A percentile compares a stretch with the other conserved stretches of the same genome.
Conservation (phyloP, 2,113 vertebrate species). For the Herpetotheres cachinnans region DNA sequence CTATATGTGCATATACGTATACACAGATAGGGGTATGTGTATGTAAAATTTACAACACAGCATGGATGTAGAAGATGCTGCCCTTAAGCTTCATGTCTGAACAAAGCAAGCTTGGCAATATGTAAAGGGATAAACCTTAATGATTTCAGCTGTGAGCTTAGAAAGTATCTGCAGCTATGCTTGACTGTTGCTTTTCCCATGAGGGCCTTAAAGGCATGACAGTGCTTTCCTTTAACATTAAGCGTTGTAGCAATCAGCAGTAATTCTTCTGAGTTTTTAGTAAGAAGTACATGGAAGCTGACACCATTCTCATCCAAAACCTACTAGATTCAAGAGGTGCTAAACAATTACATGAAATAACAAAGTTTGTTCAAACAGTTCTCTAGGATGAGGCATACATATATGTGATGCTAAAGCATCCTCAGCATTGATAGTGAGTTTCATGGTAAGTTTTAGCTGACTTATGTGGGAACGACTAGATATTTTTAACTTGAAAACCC, state of each 20-base stretch:
- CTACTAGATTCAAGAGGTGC: neutral
- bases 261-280: neutral
- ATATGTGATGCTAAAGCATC: neutral
- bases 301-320: neutral
- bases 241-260: neutral
- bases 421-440: neutral
- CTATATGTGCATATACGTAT: rapidly evolving
- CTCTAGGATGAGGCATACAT: neutral
- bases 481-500: neutral
- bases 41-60: neutral
- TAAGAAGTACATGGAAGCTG: neutral
- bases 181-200: neutral
- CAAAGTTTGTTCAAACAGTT: neutral
- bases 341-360: neutral
- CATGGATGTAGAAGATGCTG: rapidly evolving
- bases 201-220: neutral
- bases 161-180: neutral
- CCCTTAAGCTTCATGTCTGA: neutral
- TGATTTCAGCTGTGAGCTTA: neutral
- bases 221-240: neutral
- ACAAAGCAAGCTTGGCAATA: too few species aligned
- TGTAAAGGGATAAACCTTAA: neutral
- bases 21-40: rapidly evolving
- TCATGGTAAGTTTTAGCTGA: neutral
- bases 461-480: neutral